Evolutionary conservation across 30 jellyfish, hydroid and myxozoan species (phyloP).

Genomic region (Cassiopea andromeda): DNA sequence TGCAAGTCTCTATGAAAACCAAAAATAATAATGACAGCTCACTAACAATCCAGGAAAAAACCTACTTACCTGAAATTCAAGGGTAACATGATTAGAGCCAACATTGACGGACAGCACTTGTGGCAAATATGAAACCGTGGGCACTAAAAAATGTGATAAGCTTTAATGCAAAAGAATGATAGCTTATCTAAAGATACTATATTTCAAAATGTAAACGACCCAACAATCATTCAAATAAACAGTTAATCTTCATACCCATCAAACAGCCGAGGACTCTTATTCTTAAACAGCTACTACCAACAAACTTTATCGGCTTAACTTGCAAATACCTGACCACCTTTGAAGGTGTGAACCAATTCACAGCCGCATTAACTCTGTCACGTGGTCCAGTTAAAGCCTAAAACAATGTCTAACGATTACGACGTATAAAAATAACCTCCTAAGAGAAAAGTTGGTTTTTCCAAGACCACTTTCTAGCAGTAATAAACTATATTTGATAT

Average conservation of each 20-base stretch:
- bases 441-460: no score
- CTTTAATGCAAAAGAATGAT: neutral
- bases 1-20: no score
- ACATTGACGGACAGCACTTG: neutral
- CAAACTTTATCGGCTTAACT: conserved; percentile 11
- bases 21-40: neutral
- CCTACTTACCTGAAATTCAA: neutral
- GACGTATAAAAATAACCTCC: no score
- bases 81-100: neutral
- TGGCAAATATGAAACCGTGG: neutral
- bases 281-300: conserved; percentile 35
- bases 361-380: conserved; percentile 1
- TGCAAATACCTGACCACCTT: conserved; percentile 10
- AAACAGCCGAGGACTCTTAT: conserved; percentile 29
- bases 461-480: no score
- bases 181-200: neutral
- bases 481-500: no score
- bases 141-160: neutral
- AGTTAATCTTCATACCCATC: neutral
- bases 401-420: no score
- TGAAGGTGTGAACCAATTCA: conserved; percentile 30
- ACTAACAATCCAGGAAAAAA: neutral
- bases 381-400: conserved; percentile 12
- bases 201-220: neutral
- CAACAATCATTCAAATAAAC: neutral